These are phyloP conservation scores for Periplaneta americana DNA, from an alignment of 1,140 invertebrate genomes.

Conservation along the genomic window DNA sequence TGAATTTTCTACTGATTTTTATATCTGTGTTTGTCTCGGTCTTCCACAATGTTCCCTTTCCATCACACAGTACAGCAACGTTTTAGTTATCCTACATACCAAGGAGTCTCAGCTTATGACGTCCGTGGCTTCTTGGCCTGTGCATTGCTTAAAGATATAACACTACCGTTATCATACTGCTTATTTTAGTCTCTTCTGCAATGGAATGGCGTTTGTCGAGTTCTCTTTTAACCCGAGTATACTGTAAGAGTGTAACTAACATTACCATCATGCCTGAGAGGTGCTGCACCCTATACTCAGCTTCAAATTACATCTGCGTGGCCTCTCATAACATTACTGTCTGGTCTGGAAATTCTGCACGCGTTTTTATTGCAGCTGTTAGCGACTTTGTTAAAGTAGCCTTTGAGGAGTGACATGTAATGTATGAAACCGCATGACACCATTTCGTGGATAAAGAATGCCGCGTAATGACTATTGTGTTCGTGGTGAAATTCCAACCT, in stretches of 20 bases:
- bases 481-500: neutral
- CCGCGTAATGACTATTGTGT: neutral
- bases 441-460: neutral
- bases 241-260: neutral
- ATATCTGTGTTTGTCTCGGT: too few species aligned
- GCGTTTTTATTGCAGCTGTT: neutral
- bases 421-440: neutral
- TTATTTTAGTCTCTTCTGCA: too few species aligned
- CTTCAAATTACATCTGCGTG: neutral
- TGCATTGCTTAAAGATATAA: too few species aligned
- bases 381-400: neutral
- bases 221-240: neutral
- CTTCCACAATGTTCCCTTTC: too few species aligned
- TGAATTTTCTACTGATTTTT: too few species aligned
- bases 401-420: neutral
- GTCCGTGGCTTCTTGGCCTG: too few species aligned
- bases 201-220: too few species aligned
- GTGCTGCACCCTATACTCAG: neutral
- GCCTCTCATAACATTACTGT: neutral
- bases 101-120: too few species aligned
- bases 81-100: too few species aligned
- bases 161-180: too few species aligned
- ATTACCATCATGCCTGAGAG: neutral
- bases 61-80: too few species aligned
- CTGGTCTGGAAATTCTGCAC: neutral